Conservation (phyloP, 2,797 vertebrate species). For the Neopelma chrysocephalum region DNA sequence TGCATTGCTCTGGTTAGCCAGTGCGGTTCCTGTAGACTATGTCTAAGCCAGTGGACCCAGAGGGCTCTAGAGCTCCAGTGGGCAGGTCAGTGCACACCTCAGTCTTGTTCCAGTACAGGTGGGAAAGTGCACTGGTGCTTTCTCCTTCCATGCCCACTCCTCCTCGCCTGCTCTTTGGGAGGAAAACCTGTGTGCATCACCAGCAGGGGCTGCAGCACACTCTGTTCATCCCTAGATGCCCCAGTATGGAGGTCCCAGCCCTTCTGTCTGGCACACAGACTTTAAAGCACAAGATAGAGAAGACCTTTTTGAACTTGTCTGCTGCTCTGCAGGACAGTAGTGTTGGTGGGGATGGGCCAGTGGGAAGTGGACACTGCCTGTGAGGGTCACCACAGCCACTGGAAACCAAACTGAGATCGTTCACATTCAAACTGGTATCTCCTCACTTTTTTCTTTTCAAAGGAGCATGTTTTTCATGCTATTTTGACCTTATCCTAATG, state of each 20-base stretch:
- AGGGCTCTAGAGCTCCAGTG: background rate
- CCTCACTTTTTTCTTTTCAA: background rate
- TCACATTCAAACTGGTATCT: background rate
- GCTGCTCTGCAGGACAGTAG: background rate
- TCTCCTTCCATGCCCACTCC: background rate
- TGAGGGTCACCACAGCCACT: background rate
- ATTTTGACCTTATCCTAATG: background rate
- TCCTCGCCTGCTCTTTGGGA: rapidly evolving
- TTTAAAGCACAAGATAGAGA: background rate
- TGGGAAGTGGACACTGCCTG: background rate
- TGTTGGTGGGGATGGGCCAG: background rate
- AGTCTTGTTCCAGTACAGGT: background rate
- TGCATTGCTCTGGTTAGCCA: background rate
- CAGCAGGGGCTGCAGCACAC: background rate
- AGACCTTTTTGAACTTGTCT: background rate
- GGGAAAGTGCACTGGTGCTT: background rate
- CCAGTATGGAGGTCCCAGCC: rapidly evolving
- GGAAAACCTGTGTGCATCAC: rapidly evolving
- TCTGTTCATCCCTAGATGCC: background rate
- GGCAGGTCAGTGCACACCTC: background rate
- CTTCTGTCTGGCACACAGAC: rapidly evolving
- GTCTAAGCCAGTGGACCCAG: background rate
- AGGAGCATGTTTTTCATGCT: background rate
- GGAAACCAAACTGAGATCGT: background rate
- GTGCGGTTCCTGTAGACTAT: background rate